Evolutionary conservation across 2,113 vertebrate species (phyloP), one percentile per base, ranked within the genome.

Genomic region (Tringa solitaria): DNA sequence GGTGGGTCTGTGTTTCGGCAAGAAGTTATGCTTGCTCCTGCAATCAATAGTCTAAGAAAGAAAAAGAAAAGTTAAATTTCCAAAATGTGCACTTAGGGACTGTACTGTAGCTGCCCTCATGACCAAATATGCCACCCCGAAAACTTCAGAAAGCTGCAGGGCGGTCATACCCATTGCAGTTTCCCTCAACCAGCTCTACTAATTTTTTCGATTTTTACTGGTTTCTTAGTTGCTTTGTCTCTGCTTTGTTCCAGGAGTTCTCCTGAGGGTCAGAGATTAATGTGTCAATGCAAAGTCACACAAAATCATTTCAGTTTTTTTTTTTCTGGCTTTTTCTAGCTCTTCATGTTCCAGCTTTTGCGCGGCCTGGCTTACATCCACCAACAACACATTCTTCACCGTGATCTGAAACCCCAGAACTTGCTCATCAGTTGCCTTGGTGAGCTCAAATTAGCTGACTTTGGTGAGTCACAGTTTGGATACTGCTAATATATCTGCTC

Each of bases 381-480:
- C 97, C 97, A 98, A 24, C 98, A 98, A 59, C 98, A 97, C 87
- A 99, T 99, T 94, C 98, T 99, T 93, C 99, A 99, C 96, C 86
- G 98, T 53, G 99, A 99, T 97, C 98, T 99, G 96, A 99, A 99
- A 97, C 99, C 99, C 67, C 99, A 99, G 97, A 99, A 99, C 97
- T 97, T 99, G 94, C 99, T 99, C 97, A 98, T 99, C 98, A 99
- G 98, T 97, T 99, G 98, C 98, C 97, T 98, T 39, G 99, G 99
- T 93, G 99, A 99, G 89, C 99, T 99, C 94, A 99, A 99, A 95
- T 98, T 99, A 92, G 99, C 99, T 1, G 99, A 99, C 97, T 99
- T 99, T 33, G 99, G 99, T 99, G 95, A 98, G 98, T 97, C 33
- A 48, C 90, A 69, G 20, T 76, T 84, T 95, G 70, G 86, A 77